Percentiles rank a stretch among this genome's conserved stretches.
These are phyloP conservation scores for Orestias chungarensis DNA, from an alignment of 2,797 vertebrate genomes.

Conservation along the genomic window DNA sequence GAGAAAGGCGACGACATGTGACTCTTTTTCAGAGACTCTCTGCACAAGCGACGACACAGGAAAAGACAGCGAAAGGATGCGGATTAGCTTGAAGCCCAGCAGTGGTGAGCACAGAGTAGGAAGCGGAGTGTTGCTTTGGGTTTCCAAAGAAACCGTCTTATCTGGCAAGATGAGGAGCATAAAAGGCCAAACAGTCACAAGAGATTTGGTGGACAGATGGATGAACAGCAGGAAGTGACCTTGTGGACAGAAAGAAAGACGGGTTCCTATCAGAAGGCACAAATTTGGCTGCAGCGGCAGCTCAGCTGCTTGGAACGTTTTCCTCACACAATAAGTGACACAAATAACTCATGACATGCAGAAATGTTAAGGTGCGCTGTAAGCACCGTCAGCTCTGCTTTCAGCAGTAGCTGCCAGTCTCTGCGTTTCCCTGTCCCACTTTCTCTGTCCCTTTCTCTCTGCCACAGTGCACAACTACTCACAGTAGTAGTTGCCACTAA, in stretches of 20 bases:
- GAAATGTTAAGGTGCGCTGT: constrained; percentile 68
- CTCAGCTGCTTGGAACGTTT: constrained; percentile 24
- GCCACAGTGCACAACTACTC: constrained; percentile 15
- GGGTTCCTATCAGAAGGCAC: constrained; percentile 58
- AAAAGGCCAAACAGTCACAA: constrained; percentile 69
- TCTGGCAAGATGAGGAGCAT: constrained; percentile 68
- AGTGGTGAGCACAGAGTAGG: constrained; percentile 46
- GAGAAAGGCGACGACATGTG: constrained; percentile 35
- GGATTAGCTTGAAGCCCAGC: constrained; percentile 62
- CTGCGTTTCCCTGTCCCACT: constrained; percentile 65
- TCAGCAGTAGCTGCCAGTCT: constrained; percentile 57
- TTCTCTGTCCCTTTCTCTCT: constrained; percentile 44
- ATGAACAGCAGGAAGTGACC: constrained; percentile 82
- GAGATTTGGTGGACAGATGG: constrained; percentile 86
- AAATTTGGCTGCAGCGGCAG: constrained; percentile 28
- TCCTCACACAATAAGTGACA: constrained; percentile 62
- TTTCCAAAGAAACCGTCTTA: constrained; percentile 75
- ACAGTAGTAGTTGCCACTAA: constrained; percentile 58
- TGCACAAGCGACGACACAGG: constrained; percentile 30
- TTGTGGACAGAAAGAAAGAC: constrained; percentile 81
- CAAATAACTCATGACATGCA: constrained; percentile 72
- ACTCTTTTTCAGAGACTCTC: constrained; percentile 36
- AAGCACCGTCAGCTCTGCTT: constrained; percentile 70
- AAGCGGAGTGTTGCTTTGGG: constrained; percentile 44
- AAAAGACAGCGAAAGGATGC: constrained; percentile 49